A percentile compares a stretch with the other conserved stretches of the same genome.
Evolutionary conservation across 1,140 invertebrate genomes (phyloP).

Genomic region (Rhopalosiphum maidis): DNA sequence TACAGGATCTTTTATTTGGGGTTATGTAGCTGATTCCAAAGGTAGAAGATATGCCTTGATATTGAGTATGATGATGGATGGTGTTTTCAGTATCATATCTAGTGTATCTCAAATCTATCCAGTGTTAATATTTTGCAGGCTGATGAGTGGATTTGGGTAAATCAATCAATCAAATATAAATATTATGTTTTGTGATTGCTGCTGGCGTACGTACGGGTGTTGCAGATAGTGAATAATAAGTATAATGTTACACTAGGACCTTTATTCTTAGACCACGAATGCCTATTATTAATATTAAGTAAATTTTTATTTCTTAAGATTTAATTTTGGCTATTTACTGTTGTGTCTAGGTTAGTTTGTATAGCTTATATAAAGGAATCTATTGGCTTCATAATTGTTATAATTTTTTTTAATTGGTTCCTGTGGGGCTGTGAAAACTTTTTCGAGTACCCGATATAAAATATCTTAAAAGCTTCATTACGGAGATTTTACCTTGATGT

Average conservation of each 20-base stretch:
- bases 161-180: no score
- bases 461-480: not conserved
- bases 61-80: slow-evolving; percentile 88
- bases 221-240: not conserved
- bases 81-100: slow-evolving; percentile 83
- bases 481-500: not conserved
- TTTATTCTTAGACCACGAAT: not conserved
- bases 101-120: slow-evolving; percentile 86
- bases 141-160: slow-evolving; percentile 92
- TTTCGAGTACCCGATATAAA: not conserved
- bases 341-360: not conserved
- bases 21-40: slow-evolving; percentile 84
- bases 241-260: not conserved
- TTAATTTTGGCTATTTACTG: not conserved
- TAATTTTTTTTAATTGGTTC: not conserved
- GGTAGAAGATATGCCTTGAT: slow-evolving; percentile 86
- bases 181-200: not conserved
- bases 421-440: not conserved
- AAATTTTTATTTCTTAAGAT: not conserved
- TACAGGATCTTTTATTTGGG: slow-evolving; percentile 90
- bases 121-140: slow-evolving; percentile 86
- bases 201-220: no score
- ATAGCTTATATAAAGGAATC: not conserved
- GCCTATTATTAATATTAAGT: not conserved
- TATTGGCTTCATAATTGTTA: not conserved